Conservation (phyloP, 1,140 invertebrate genomes). For the Bemisia tabaci region DNA sequence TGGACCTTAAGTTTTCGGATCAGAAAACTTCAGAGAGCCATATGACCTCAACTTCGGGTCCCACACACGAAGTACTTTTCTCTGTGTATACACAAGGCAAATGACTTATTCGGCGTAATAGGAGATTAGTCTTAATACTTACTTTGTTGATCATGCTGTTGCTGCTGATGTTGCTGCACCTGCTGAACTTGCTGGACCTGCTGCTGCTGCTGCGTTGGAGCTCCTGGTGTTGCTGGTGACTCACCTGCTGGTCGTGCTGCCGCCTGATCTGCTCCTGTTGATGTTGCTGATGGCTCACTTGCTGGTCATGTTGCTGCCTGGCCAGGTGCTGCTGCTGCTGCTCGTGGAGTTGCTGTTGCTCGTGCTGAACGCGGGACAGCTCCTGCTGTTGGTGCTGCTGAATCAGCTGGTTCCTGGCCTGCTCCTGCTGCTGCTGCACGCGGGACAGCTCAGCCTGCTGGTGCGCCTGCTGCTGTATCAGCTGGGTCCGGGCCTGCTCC, state of each 20-base stretch:
- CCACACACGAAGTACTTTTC: too few relatives aligned
- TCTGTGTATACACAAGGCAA: too few relatives aligned
- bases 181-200: not conserved
- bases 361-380: not conserved
- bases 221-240: not conserved
- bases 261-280: not conserved
- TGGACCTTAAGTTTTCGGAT: too few relatives aligned
- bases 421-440: not conserved
- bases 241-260: not conserved
- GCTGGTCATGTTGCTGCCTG: not conserved
- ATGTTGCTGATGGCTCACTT: not conserved
- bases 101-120: too few relatives aligned
- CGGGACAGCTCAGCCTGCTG: not conserved
- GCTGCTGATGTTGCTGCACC: not conserved
- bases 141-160: not conserved
- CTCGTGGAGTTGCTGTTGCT: not conserved
- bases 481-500: not conserved
- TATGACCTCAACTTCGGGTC: too few relatives aligned
- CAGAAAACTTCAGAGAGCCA: too few relatives aligned
- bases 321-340: not conserved
- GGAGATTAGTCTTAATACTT: too few relatives aligned
- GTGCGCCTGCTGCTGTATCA: not conserved
- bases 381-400: not conserved
- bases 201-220: not conserved
- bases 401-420: not conserved